These are phyloP conservation scores for Labrus mixtus DNA, from an alignment of 2,113 vertebrate genomes.

Conservation along the genomic window DNA sequence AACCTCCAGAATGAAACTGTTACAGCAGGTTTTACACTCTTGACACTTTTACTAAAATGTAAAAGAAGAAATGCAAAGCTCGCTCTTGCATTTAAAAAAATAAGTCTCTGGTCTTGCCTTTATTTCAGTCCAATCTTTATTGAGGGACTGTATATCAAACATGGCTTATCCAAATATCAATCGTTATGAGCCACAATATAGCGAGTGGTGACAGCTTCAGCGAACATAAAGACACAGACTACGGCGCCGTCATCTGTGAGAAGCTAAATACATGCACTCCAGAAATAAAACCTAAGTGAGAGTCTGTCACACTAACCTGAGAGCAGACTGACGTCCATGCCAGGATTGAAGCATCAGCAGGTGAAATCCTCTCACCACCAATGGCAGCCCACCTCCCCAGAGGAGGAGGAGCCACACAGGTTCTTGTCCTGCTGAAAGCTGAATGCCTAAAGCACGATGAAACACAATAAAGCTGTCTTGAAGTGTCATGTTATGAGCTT, in stretches of 20 bases:
- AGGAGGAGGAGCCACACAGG: not conserved
- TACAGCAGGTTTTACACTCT: not conserved
- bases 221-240: not conserved
- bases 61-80: not conserved
- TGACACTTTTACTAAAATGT: too few species aligned
- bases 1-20: not conserved
- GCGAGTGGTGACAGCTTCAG: too few species aligned
- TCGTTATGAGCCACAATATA: not conserved
- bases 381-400: not conserved
- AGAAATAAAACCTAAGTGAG: constrained; percentile 42
- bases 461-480: not conserved
- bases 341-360: constrained; percentile 11
- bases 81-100: too few species aligned
- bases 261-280: constrained; percentile 16
- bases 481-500: too few species aligned
- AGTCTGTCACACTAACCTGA: constrained; percentile 54
- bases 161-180: not conserved
- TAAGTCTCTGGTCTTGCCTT: too few species aligned
- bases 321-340: constrained; percentile 4
- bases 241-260: not conserved
- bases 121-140: too few species aligned
- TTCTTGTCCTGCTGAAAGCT: not conserved
- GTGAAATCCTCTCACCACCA: constrained; percentile 46
- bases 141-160: too few species aligned
- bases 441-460: not conserved